Percentiles rank a stretch among this genome's conserved stretches.
phyloP scores from a whole-genome alignment of 2,113 vertebrate genomes.

The Cheirogaleus medius region DNA sequence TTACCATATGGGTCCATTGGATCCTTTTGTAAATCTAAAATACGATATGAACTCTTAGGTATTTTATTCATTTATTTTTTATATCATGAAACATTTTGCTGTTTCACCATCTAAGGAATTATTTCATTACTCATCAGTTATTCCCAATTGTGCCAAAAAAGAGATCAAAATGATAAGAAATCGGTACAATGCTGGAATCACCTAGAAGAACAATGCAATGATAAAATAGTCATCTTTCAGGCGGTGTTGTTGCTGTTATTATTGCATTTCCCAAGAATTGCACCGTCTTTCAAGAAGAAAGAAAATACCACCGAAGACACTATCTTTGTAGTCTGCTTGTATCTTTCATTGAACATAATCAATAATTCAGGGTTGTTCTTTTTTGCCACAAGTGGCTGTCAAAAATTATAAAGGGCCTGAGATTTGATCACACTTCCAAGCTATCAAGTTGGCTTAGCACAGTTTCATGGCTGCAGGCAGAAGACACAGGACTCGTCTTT shows the following conservation, averaged over 20 bases:
- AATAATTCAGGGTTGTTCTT: neutral
- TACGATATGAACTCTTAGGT: neutral
- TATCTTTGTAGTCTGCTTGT: neutral
- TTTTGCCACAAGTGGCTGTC: neutral
- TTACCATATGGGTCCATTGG: no score
- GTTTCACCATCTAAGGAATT: neutral
- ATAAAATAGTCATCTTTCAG: neutral
- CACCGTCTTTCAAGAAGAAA: neutral
- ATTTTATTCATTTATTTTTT: neutral
- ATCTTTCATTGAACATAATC: neutral
- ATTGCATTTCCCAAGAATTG: neutral
- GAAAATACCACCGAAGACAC: neutral
- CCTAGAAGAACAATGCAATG: neutral
- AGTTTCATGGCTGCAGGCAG: neutral
- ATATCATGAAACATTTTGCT: no score
- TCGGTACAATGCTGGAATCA: neutral
- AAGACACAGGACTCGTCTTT: no score
- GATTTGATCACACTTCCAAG: neutral
- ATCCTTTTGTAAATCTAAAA: neutral
- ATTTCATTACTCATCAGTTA: neutral
- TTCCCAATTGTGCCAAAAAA: neutral
- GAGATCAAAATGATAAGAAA: neutral
- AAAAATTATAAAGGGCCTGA: neutral
- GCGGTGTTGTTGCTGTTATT: neutral
- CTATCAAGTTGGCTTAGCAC: neutral